Evolutionary conservation across 2,797 vertebrate species (phyloP), one percentile per base, ranked within the genome.

Genomic region (Chiroxiphia lanceolata): DNA sequence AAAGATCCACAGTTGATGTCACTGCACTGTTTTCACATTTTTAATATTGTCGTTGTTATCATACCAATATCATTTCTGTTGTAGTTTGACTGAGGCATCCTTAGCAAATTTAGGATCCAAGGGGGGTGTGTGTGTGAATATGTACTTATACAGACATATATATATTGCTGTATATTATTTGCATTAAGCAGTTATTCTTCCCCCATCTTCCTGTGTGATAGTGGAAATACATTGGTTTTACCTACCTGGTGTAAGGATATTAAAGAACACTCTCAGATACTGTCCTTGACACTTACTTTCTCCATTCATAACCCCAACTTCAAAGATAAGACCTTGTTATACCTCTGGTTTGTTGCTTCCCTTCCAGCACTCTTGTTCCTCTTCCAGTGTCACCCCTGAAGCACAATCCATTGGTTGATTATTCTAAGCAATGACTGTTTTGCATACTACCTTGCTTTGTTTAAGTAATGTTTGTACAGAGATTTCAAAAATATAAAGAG

Each of bases 381-480:
- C 13, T 69, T 45, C 70, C 0, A 0, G 22, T 75, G 75, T 68
- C 79, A 64, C 74, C 0, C 4, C 82, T 72, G 71, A 89, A 96
- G 81, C 87, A 94, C 92, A 94, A 69, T n/a, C 67, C 54, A 29
- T 82, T 1, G 10, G 56, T 71, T 2, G 1, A 20, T 61, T 78
- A 76, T 34, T 86, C 84, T 34, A 47, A 91, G 67, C 59, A 83
- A 78, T 69, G 90, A 88, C 94, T 92, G 90, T 86, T 96, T 89
- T 82, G 83, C 89, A 45, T 50, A 88, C 57, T 71, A 68, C 83
- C 86, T 81, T 80, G 92, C 90, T 95, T 94, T 93, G 69, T 95
- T 96, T 82, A 92, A 89, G 71, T 85, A 75, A 82, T 86, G 83
- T 90, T 92, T 94, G 92, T 94, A 92, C 83, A 95, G 86, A 94